These are phyloP conservation scores for Neoarius graeffei DNA, from an alignment of 2,113 vertebrate species.

Conservation along the genomic window DNA sequence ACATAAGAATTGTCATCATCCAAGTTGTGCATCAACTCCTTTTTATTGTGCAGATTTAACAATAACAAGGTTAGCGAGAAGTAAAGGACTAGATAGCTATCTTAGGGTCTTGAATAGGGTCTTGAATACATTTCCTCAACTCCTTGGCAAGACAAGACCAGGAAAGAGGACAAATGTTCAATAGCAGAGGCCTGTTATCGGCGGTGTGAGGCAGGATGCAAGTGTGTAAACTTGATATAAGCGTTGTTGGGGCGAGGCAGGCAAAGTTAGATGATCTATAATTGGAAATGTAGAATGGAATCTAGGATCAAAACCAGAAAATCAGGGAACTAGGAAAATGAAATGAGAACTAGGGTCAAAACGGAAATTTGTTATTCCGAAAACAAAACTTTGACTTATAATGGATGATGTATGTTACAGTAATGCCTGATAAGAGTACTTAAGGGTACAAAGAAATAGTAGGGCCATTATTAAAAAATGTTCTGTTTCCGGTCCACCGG, in stretches of 20 bases:
- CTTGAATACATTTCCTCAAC: background rate
- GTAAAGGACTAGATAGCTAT: background rate
- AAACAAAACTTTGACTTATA: background rate
- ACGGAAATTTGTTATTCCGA: background rate
- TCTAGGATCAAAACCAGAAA: background rate
- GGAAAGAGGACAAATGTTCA: background rate
- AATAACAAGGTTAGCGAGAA: background rate
- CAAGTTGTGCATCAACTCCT: background rate
- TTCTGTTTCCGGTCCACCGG: too few relatives aligned
- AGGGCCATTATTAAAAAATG: too few relatives aligned
- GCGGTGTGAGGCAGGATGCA: background rate
- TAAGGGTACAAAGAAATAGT: background rate
- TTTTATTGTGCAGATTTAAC: background rate
- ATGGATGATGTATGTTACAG: background rate
- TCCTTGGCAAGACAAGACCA: conserved; percentile 2
- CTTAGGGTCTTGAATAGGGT: background rate
- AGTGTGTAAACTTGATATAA: conserved; percentile 17
- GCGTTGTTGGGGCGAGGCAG: background rate
- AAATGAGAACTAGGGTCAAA: background rate
- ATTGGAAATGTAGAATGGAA: background rate
- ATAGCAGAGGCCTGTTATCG: background rate
- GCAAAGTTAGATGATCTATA: background rate
- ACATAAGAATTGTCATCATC: background rate
- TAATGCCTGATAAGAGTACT: background rate
- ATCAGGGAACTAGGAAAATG: background rate